A percentile compares a stretch with the other conserved stretches of the same genome.
Evolutionary conservation across 2,888 invertebrate genomes (phyloP).

Genomic region (Hyles lineata): DNA sequence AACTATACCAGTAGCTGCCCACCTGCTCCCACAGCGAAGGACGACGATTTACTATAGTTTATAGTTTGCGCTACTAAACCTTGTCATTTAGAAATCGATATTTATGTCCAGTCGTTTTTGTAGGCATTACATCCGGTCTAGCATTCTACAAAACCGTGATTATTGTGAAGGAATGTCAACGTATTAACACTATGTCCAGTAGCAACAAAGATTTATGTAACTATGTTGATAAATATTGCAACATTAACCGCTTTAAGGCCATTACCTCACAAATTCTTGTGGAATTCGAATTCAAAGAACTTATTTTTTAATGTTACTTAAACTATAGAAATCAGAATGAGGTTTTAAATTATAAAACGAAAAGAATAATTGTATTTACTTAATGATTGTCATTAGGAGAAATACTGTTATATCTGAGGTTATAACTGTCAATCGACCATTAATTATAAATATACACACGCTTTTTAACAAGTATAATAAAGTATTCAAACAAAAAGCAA

Average conservation of each 20-base stretch:
- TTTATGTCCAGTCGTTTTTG: not conserved
- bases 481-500: constrained; percentile 1
- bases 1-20: constrained; percentile 54
- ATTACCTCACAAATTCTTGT: not conserved
- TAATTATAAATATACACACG: not conserved
- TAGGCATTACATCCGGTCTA: not conserved
- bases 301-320: no score
- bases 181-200: not conserved
- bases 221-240: not conserved
- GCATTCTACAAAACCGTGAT: not conserved
- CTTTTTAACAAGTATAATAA: not conserved
- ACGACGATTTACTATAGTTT: constrained; percentile 50
- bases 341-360: no score
- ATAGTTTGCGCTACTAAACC: constrained; percentile 36
- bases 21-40: constrained; percentile 44
- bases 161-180: not conserved
- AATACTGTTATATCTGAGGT: not conserved
- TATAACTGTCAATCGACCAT: not conserved
- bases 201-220: not conserved
- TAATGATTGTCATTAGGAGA: not conserved
- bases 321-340: no score
- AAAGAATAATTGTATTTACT: no score
- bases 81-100: not conserved
- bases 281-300: no score
- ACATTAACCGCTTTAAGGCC: not conserved